phyloP scores from a whole-genome alignment of 2,113 vertebrate genomes.

The Hiodon tergisus region DNA sequence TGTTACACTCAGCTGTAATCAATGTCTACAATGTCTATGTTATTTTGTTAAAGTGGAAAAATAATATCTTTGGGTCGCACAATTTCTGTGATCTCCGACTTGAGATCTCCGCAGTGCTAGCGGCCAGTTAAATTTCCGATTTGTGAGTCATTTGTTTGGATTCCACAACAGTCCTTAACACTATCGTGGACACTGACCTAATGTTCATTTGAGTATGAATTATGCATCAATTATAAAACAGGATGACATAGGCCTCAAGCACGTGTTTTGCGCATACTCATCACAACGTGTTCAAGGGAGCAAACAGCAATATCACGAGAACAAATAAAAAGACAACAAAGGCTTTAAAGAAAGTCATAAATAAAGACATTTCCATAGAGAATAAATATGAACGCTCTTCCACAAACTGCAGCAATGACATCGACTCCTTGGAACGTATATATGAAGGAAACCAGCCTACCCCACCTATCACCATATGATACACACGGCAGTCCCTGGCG shows the following conservation, averaged over 20 bases:
- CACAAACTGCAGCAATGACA: not conserved
- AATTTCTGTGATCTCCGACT: too few species aligned
- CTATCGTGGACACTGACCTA: conserved; percentile 13
- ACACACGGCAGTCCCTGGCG: too few species aligned
- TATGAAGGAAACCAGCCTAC: too few species aligned
- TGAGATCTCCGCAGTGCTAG: too few species aligned
- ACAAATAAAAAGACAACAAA: not conserved
- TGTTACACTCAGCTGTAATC: too few species aligned
- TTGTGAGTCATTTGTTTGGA: conserved; percentile 2
- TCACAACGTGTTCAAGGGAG: not conserved
- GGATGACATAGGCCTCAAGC: not conserved
- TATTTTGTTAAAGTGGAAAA: too few species aligned
- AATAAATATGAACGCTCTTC: too few species aligned
- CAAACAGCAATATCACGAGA: not conserved
- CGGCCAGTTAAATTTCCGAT: too few species aligned
- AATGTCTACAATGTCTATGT: too few species aligned
- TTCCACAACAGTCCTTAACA: not conserved
- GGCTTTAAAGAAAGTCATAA: not conserved
- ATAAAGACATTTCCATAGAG: not conserved
- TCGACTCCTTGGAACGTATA: too few species aligned
- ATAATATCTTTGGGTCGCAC: too few species aligned
- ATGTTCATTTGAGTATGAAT: not conserved
- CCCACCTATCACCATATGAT: too few species aligned
- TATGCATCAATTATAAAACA: conserved; percentile 6
- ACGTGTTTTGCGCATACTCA: not conserved